Percentiles rank a stretch among this genome's conserved stretches.
Conservation (phyloP, 1,140 invertebrate species). For the Drosophila albomicans region DNA sequence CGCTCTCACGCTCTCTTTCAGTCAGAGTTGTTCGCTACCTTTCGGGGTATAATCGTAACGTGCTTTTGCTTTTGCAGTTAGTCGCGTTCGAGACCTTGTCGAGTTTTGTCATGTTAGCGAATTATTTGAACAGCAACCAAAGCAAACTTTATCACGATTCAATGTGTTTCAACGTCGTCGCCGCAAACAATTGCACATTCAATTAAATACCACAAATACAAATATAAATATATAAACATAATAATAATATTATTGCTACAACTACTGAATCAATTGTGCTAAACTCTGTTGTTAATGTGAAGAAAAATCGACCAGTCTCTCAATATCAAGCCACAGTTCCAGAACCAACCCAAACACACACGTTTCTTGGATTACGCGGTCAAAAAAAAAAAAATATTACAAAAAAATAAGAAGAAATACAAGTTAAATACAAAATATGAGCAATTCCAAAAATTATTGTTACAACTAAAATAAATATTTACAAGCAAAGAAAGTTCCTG, state of each 20-base stretch:
- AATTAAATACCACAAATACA: constrained; percentile 14
- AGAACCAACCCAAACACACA: constrained; percentile 35
- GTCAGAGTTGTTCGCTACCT: constrained; percentile 53
- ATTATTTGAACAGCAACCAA: constrained; percentile 48
- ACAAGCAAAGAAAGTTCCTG: constrained; percentile 76
- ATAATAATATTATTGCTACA: constrained; percentile 2
- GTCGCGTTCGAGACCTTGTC: constrained; percentile 85
- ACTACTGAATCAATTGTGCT: constrained; percentile 24
- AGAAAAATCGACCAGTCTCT: constrained; percentile 71
- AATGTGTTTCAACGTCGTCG: constrained; percentile 35
- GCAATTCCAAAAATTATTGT: constrained; percentile 55
- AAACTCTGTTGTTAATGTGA: constrained; percentile 66
- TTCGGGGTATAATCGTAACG: constrained; percentile 82
- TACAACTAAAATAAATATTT: constrained; percentile 37
- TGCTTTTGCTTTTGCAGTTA: constrained; percentile 85
- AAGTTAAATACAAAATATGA: constrained; percentile 44
- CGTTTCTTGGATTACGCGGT: constrained; percentile 76
- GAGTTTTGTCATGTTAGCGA: constrained; percentile 84
- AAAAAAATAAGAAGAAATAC: constrained; percentile 35
- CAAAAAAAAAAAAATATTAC: too few species aligned
- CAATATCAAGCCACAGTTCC: constrained; percentile 32
- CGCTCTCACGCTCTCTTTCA: constrained; percentile 15
- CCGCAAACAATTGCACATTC: constrained; percentile 31
- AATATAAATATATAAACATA: constrained; percentile 19
- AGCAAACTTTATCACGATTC: constrained; percentile 23